Evolutionary conservation across 2,888 invertebrate genomes (phyloP), one percentile per base, ranked within the genome.

Genomic region (Conistra vaccinii): DNA sequence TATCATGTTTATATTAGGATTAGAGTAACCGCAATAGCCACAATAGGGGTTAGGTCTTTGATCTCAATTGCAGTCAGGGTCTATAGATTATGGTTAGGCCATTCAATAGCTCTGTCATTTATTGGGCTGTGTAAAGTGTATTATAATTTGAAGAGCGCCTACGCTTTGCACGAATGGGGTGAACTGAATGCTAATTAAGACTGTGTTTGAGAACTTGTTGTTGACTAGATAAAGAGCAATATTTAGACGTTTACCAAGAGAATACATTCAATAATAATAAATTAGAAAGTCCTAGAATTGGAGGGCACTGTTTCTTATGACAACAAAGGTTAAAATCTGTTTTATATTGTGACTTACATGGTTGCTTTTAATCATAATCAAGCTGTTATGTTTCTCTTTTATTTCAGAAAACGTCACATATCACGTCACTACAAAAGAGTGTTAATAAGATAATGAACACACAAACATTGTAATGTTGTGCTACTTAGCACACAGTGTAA

Each of bases 21-120:
- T 61, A 58, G 26, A 45, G 48, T 62, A 73, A 85, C 85, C 78
- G 69, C 83, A 85, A 73, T 77, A 81, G 45, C 85, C 81, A 63
- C 83, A 81, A 84, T 66, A 69, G 42, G 73, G 66, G 65, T 81
- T 71, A 77, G 85, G 85, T 77, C 70, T 85, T 63, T 72, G 74
- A 69, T 85, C 85, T 85, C 60, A 74, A 85, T 82, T 81, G 73
- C 85, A 78, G 83, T 85, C 83, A 83, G 57, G 83, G 85, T 53
- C 77, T 72, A 61, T 7, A 85, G 62, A 81, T 71, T 74, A 82
- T 78, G 78, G 78, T 70, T 53, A 57, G 29, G 35, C 26, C 51
- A 77, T 68, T 65, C 65, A 75, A 84, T 71, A 84, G 53, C 51
- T 61, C 61, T 58, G 26, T 57, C 55, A 57, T 80, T 70, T 71